Evolutionary conservation across 1,140 invertebrate species (phyloP).

Genomic region (Choristoneura fumiferana): DNA sequence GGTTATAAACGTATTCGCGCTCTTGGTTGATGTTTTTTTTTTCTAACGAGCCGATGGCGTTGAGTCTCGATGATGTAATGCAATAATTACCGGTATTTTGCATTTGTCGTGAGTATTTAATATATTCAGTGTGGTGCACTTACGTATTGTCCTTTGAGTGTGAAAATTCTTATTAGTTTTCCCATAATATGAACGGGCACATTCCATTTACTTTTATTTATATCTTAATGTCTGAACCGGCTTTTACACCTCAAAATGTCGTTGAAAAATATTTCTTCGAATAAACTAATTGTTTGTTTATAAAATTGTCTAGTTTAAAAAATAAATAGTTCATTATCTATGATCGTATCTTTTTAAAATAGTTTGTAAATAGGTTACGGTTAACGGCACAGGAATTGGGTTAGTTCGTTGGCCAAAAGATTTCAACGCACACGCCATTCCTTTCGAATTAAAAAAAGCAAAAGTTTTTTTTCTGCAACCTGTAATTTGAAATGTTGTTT

Average conservation of each 20-base stretch:
- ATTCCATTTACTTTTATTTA: too few relatives aligned
- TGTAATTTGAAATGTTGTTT: not conserved
- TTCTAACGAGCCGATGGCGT: slow-evolving; percentile 31
- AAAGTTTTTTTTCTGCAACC: not conserved
- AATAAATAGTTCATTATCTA: not conserved
- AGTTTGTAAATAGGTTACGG: slow-evolving; percentile 8
- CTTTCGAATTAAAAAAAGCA: not conserved
- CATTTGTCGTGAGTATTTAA: slow-evolving; percentile 32
- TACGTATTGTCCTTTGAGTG: too few relatives aligned
- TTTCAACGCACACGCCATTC: slow-evolving; percentile 14
- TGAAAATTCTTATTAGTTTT: too few relatives aligned
- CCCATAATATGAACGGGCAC: too few relatives aligned
- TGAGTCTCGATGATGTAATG: slow-evolving; percentile 38
- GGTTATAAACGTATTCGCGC: slow-evolving; percentile 49
- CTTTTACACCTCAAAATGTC: too few relatives aligned
- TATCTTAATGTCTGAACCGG: too few relatives aligned
- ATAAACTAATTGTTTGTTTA: slow-evolving; percentile 4
- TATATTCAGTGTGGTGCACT: slow-evolving; percentile 22
- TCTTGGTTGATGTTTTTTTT: slow-evolving; percentile 36
- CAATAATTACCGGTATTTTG: slow-evolving; percentile 52
- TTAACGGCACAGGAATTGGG: slow-evolving; percentile 13
- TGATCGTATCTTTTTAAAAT: slow-evolving; percentile 15
- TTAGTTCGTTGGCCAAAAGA: slow-evolving; percentile 14
- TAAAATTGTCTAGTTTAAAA: not conserved
- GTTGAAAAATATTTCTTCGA: too few relatives aligned